Percentiles rank a stretch among this genome's conserved stretches.
Conservation (phyloP, 2,888 invertebrate genomes). For the Ceramica pisi region DNA sequence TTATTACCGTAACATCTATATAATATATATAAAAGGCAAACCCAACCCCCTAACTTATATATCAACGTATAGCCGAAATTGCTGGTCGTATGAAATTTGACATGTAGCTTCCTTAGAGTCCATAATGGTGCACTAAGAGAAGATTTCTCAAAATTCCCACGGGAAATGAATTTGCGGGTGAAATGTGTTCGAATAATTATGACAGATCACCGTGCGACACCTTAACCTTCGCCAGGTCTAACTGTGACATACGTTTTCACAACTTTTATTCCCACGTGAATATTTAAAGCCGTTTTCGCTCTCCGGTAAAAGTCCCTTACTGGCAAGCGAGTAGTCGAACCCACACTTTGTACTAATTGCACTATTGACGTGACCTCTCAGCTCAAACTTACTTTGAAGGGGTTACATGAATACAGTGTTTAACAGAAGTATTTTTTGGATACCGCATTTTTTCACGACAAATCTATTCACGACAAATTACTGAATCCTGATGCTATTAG, state of each 20-base stretch:
- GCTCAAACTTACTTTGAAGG: background rate
- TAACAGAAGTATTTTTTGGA: background rate
- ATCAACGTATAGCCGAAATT: no score
- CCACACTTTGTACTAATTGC: background rate
- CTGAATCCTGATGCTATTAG: no score
- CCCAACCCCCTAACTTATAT: no score
- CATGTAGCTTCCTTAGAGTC: no score
- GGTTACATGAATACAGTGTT: no score
- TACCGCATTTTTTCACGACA: background rate
- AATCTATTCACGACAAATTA: no score
- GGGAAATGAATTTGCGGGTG: no score
- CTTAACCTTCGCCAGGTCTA: background rate
- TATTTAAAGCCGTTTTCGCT: background rate
- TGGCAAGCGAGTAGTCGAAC: background rate
- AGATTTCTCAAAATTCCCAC: no score
- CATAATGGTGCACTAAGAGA: no score
- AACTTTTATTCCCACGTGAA: constrained; percentile 14
- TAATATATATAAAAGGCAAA: no score
- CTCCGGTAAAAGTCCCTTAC: background rate
- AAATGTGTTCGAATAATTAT: no score
- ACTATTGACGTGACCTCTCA: background rate
- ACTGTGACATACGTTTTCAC: background rate
- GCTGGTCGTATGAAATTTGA: no score
- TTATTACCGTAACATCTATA: background rate
- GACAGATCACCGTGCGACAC: background rate